Conservation (phyloP, 2,113 vertebrate species). For the Nymphicus hollandicus region DNA sequence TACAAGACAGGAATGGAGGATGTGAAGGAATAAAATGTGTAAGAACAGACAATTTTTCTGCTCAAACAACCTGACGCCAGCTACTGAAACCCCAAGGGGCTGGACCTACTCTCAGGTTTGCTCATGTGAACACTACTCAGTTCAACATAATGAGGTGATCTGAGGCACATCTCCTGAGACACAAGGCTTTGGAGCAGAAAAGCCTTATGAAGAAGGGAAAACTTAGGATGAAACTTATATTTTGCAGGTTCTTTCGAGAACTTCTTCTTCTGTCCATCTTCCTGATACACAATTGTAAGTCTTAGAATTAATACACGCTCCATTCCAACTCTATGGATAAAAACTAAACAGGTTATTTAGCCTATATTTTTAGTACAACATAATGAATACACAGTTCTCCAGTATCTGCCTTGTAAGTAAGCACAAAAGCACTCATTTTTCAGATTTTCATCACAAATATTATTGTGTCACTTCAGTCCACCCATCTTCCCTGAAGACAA, state of each 20-base stretch:
- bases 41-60: neutral
- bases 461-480: constrained; percentile 2
- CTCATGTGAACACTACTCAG: neutral
- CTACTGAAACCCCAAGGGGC: neutral
- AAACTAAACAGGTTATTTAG: neutral
- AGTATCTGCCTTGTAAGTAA: constrained; percentile 14
- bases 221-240: neutral
- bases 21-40: neutral
- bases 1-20: neutral
- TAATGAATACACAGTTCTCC: neutral
- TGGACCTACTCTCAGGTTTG: neutral
- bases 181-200: neutral
- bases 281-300: neutral
- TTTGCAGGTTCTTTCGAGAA: neutral
- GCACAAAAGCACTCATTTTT: constrained; percentile 14
- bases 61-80: neutral
- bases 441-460: constrained; percentile 29
- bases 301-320: neutral
- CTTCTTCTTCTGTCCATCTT: neutral
- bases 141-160: neutral
- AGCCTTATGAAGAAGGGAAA: neutral
- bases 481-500: constrained; percentile 20
- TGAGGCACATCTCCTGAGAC: neutral
- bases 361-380: neutral
- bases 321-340: neutral